Base-by-base conservation (phyloP, 2,888 invertebrate genomes). In the Drosophila ustulata region DNA sequence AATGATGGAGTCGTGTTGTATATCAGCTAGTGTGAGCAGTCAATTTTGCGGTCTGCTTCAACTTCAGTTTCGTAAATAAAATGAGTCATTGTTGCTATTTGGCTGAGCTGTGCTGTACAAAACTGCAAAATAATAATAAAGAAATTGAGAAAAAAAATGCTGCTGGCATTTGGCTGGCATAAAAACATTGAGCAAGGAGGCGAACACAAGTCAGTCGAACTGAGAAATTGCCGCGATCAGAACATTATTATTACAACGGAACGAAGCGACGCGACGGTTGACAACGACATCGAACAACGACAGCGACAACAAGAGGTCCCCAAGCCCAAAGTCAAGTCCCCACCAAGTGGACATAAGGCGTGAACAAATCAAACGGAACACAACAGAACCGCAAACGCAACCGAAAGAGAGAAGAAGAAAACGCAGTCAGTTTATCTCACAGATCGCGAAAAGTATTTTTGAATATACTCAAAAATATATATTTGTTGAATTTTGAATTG, bases 121-220 rank as follows among this genome's bases (percentile, higher is more conserved):
- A 61, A 68, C 47, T 57, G 58, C 67, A 49, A 75, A 70, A 82
- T 82, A 82, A 82, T 79, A 82, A 84, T 85, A 84, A 84, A 78
- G 85, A 84, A 88, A 84, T 82, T 80, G 78, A 86, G 66, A 73
- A 80, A 72, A 51, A 66, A 53, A 52, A 30, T 69, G 26, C 81
- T 75, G 79, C 67, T 66, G 73, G 74, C 71, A 11, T 68, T 72
- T 70, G 79, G 66, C 70, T 73, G 55, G 80, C 90, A 90, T 90
- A 90, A 90, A 90, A 90, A 83, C 89, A 88, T 89, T 85, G 81
- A 80, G 89, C 82, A 84, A 86, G 81, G 84, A 85, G 89, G 79
- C 82, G 75, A 79, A 70, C 73, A 80, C 80, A 87, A 81, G 75
- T 91, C 90, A 90, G 91, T 91, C 80, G 82, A 89, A 80, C 87